These are phyloP conservation scores for Kradibia gibbosae DNA, from an alignment of 1,140 invertebrate species.

Conservation along the genomic window DNA sequence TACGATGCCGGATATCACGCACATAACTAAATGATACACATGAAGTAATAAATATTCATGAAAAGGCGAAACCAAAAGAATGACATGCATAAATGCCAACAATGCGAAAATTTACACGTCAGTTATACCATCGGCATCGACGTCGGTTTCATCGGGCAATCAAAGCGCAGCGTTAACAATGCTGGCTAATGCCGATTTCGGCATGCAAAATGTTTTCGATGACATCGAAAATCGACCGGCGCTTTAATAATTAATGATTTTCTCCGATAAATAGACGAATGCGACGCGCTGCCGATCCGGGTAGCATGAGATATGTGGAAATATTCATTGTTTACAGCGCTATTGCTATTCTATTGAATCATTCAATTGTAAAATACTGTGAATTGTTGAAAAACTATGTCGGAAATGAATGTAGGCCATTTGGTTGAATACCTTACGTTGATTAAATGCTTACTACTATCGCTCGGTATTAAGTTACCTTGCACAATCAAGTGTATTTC, in stretches of 20 bases:
- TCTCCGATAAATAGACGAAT: conserved; percentile 25
- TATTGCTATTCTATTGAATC: conserved; percentile 26
- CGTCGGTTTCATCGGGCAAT: conserved; percentile 21
- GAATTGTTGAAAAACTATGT: conserved; percentile 1
- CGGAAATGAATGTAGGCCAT: not conserved
- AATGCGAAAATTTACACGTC: conserved; percentile 21
- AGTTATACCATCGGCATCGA: not conserved
- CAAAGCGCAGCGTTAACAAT: conserved; percentile 43
- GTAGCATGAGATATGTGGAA: not conserved
- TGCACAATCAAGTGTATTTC: not conserved
- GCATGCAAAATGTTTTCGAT: conserved; percentile 17
- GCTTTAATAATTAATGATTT: conserved; percentile 47
- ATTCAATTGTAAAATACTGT: conserved; percentile 29
- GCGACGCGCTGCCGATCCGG: not conserved
- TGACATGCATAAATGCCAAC: conserved; percentile 7
- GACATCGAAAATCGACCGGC: conserved; percentile 32
- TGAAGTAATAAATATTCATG: conserved; percentile 17
- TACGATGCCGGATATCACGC: not conserved
- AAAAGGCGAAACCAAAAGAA: conserved; percentile 10
- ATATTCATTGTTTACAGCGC: conserved; percentile 24
- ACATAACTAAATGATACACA: conserved; percentile 8
- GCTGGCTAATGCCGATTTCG: conserved; percentile 26
- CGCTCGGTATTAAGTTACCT: not conserved
- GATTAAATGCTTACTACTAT: not conserved
- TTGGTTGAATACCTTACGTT: not conserved